Conservation (phyloP, 2,888 invertebrate species). For the Ornithoptera alexandrae region DNA sequence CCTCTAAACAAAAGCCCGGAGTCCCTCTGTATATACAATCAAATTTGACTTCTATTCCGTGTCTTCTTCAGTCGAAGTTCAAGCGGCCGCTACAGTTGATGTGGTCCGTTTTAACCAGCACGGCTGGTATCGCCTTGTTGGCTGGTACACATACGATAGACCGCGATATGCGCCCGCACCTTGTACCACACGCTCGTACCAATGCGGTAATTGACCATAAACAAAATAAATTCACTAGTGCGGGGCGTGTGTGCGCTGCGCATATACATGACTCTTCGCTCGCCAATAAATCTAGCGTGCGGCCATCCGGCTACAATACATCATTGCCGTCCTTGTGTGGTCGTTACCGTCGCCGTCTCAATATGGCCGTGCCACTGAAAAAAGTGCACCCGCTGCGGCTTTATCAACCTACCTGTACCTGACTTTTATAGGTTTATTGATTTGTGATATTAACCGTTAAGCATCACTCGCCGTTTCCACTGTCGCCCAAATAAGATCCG, state of each 20-base stretch:
- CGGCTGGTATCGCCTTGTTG: not conserved
- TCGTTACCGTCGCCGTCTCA: conserved; percentile 29
- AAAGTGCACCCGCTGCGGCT: conserved; percentile 17
- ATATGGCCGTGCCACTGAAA: conserved; percentile 20
- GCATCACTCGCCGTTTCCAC: not conserved
- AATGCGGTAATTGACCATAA: conserved; percentile 48
- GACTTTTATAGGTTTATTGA: conserved; percentile 25
- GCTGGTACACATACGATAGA: conserved; percentile 12
- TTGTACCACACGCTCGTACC: conserved; percentile 16
- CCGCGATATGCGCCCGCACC: conserved; percentile 3
- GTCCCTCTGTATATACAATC: not conserved
- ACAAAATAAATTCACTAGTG: conserved; percentile 56
- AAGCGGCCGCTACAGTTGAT: not conserved
- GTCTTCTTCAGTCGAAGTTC: conserved; percentile 1
- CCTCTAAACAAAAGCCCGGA: not conserved
- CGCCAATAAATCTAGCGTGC: conserved; percentile 55
- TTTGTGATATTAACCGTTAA: conserved; percentile 12
- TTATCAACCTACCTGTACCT: conserved; percentile 13
- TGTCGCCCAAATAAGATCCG: too few species aligned
- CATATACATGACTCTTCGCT: conserved; percentile 42
- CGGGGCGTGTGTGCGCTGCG: conserved; percentile 45
- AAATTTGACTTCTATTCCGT: conserved; percentile 18
- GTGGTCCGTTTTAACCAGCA: not conserved
- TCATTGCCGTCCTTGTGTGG: conserved; percentile 53
- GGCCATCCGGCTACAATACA: conserved; percentile 45